These are phyloP conservation scores for Teleogryllus occipitalis DNA, from an alignment of 1,140 invertebrate species.

Conservation along the genomic window DNA sequence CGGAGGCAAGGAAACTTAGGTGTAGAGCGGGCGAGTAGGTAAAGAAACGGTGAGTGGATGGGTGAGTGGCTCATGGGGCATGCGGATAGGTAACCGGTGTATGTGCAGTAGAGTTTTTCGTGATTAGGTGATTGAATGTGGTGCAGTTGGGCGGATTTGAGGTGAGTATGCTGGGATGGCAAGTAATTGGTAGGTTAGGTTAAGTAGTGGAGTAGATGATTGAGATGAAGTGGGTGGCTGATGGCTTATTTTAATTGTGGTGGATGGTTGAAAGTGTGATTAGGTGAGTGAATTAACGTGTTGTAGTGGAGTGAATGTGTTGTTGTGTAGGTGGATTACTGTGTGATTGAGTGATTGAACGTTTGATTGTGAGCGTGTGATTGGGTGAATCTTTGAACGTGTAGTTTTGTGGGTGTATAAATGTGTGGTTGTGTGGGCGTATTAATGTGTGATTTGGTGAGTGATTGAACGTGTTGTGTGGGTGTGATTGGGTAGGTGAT, in stretches of 20 bases:
- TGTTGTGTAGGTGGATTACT: neutral
- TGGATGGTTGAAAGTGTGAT: neutral
- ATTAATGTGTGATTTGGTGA: conserved; percentile 3
- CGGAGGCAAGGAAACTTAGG: neutral
- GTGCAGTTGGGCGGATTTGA: neutral
- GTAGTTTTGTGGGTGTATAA: neutral
- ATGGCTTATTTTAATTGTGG: neutral
- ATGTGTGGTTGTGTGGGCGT: neutral
- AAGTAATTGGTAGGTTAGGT: neutral
- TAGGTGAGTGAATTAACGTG: neutral
- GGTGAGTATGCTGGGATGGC: neutral
- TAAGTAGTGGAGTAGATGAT: neutral
- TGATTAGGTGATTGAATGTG: neutral
- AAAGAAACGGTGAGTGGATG: neutral
- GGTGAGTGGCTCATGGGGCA: neutral
- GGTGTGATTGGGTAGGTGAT: too few relatives aligned
- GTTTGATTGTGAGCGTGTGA: too few relatives aligned
- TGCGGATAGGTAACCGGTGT: neutral
- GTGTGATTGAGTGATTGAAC: neutral
- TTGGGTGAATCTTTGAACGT: neutral
- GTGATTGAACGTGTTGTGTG: too few relatives aligned
- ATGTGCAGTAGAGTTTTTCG: neutral
- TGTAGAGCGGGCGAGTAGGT: neutral
- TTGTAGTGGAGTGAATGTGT: neutral
- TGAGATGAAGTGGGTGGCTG: neutral